Conservation (phyloP, 2,797 vertebrate genomes). For the Chaetophractus vellerosus region DNA sequence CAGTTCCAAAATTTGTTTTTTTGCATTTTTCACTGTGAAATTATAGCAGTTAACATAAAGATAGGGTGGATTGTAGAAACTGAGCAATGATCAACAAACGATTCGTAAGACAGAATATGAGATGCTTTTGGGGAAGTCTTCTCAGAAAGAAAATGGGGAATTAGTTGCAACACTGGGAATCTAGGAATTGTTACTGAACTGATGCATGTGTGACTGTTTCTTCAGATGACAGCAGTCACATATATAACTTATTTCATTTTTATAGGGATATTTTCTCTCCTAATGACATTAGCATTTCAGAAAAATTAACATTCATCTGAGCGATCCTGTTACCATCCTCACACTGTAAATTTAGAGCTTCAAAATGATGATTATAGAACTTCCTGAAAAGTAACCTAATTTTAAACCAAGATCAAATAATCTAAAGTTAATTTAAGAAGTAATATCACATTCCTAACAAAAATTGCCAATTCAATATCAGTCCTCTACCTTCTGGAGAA, state of each 20-base stretch:
- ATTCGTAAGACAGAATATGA: neutral
- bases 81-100: neutral
- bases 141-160: neutral
- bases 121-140: neutral
- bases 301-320: neutral
- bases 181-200: neutral
- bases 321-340: neutral
- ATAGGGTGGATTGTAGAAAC: neutral
- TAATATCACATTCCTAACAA: slow-evolving; percentile 36
- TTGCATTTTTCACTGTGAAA: neutral
- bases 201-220: neutral
- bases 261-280: neutral
- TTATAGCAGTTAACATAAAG: neutral
- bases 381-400: neutral
- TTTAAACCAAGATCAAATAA: slow-evolving; percentile 54
- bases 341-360: slow-evolving; percentile 25
- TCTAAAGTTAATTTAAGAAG: slow-evolving; percentile 11
- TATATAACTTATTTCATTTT: slow-evolving; percentile 17
- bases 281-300: neutral
- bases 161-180: neutral
- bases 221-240: neutral
- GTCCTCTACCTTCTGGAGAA: neutral
- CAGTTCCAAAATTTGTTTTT: neutral
- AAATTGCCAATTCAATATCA: slow-evolving; percentile 33
- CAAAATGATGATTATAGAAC: slow-evolving; percentile 32